phyloP scores from a whole-genome alignment of 1,140 invertebrate species.

The Procambarus clarkii region DNA sequence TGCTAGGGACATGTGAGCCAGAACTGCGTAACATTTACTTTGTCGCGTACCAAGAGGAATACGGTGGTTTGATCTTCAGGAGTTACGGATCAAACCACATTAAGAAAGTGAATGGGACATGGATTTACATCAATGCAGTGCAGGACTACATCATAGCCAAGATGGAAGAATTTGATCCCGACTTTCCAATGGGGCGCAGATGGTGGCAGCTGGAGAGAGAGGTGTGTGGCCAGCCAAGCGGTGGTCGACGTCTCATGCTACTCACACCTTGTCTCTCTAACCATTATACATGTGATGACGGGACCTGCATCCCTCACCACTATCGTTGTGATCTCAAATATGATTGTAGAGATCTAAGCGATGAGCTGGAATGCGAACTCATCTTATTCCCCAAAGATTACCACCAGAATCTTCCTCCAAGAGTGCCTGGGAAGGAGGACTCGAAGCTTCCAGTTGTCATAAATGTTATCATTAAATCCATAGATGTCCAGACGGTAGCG shows the following conservation, averaged over 20 bases:
- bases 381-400: slow-evolving; percentile 58
- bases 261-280: slow-evolving; percentile 48
- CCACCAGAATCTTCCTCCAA: slow-evolving; percentile 45
- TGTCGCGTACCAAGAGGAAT: slow-evolving; percentile 62
- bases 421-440: slow-evolving; percentile 34
- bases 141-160: slow-evolving; percentile 33
- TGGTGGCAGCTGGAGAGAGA: slow-evolving; percentile 46
- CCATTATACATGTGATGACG: slow-evolving; percentile 76
- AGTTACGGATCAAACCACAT: slow-evolving; percentile 69
- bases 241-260: slow-evolving; percentile 15
- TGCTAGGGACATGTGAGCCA: slow-evolving; percentile 63
- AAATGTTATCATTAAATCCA: slow-evolving; percentile 51
- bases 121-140: slow-evolving; percentile 47
- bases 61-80: slow-evolving; percentile 51
- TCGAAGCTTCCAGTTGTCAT: slow-evolving; percentile 37
- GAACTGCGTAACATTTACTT: slow-evolving; percentile 68
- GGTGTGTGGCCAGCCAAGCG: slow-evolving; percentile 40
- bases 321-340: slow-evolving; percentile 80
- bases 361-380: slow-evolving; percentile 62
- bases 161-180: slow-evolving; percentile 34
- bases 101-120: slow-evolving; percentile 46
- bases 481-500: slow-evolving; percentile 59
- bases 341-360: slow-evolving; percentile 78
- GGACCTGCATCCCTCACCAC: slow-evolving; percentile 76
- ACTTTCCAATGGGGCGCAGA: slow-evolving; percentile 66